These are phyloP conservation scores for Ictidomys tridecemlineatus DNA, from an alignment of 2,113 vertebrate species.

Conservation along the genomic window DNA sequence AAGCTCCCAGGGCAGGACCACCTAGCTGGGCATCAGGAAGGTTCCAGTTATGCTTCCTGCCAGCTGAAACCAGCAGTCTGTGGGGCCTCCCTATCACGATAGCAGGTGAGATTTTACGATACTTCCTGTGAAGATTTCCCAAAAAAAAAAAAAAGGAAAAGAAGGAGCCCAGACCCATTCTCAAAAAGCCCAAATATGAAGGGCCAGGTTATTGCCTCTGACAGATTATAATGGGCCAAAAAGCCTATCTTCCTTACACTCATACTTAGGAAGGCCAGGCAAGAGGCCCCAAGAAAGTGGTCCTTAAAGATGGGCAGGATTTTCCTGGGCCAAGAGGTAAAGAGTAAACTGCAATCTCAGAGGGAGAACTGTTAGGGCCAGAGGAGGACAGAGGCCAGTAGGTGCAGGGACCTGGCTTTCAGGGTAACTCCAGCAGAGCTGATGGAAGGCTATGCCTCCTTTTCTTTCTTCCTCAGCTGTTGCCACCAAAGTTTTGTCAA, in stretches of 20 bases:
- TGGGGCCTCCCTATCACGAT: background rate
- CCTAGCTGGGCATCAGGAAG: conserved; percentile 3
- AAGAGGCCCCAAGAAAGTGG: background rate
- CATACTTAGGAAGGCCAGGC: background rate
- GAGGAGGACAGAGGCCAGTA: background rate
- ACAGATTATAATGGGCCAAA: background rate
- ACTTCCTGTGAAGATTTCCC: conserved; percentile 36
- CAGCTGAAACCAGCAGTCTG: conserved; percentile 19
- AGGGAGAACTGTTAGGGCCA: background rate
- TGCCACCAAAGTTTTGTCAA: background rate
- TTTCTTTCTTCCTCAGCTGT: background rate
- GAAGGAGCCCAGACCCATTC: background rate
- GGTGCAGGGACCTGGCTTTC: background rate
- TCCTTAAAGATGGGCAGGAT: background rate
- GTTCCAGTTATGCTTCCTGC: background rate
- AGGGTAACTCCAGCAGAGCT: background rate
- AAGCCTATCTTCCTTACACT: background rate
- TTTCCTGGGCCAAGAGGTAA: background rate
- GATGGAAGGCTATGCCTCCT: background rate
- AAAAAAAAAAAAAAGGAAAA: conserved; percentile 6
- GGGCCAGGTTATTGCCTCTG: background rate
- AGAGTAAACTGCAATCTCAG: background rate
- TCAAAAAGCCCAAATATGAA: background rate
- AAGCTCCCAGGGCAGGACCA: conserved; percentile 34
- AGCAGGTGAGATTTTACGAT: conserved; percentile 26